These are phyloP conservation scores for Todiramphus chloris DNA, from an alignment of 2,113 vertebrate species.

Conservation along the genomic window DNA sequence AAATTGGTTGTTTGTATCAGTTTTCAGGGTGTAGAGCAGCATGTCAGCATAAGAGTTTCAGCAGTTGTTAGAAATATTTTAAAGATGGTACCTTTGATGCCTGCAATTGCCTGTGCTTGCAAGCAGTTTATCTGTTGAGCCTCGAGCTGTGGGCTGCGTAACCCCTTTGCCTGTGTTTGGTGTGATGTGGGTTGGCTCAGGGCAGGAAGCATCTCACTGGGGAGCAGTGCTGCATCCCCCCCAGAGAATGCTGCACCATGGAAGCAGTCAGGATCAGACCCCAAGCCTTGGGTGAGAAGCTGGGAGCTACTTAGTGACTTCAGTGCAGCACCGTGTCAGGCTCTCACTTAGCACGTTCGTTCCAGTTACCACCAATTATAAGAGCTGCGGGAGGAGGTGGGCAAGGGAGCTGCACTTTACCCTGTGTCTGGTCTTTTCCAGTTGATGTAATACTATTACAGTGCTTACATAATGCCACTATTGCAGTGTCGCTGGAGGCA, in stretches of 20 bases:
- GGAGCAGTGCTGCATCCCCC: fast-evolving
- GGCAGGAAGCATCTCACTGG: fast-evolving
- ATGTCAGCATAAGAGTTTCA: fast-evolving
- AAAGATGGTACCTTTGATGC: not conserved
- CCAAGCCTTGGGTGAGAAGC: fast-evolving
- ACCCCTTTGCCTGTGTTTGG: not conserved
- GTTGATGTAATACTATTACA: slow-evolving; percentile 15
- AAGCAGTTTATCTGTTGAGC: not conserved
- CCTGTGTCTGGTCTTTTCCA: not conserved
- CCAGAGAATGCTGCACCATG: fast-evolving
- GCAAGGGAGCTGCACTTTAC: not conserved
- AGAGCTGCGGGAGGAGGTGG: fast-evolving
- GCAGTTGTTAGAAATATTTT: not conserved
- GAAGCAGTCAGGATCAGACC: fast-evolving
- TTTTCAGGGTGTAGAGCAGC: not conserved
- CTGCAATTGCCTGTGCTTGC: fast-evolving
- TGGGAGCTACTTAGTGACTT: not conserved
- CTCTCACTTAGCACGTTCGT: not conserved
- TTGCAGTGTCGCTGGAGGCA: not conserved
- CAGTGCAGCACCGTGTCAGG: fast-evolving
- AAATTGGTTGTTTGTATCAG: fast-evolving
- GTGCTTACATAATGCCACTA: not conserved
- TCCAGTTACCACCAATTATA: not conserved
- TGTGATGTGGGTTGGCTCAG: fast-evolving
- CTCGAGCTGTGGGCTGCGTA: not conserved